A percentile compares a stretch with the other conserved stretches of the same genome.
Conservation (phyloP, 2,113 vertebrate genomes). For the Notiomystis cincta region DNA sequence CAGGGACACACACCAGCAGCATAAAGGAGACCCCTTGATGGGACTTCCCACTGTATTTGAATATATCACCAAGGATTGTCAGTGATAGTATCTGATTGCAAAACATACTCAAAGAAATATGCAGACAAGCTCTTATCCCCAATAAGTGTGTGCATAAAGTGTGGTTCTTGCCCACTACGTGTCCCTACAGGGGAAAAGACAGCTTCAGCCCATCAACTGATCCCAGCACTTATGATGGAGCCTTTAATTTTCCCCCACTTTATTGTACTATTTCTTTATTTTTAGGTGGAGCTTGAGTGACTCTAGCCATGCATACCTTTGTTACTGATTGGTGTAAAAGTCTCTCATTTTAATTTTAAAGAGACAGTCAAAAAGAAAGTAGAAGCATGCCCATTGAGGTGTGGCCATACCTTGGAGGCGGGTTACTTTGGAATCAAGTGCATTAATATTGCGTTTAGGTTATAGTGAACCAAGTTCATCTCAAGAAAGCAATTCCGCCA, state of each 20-base stretch:
- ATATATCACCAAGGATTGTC: rapidly evolving
- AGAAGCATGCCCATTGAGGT: not conserved
- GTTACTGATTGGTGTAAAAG: not conserved
- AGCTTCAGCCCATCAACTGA: not conserved
- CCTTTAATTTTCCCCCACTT: not conserved
- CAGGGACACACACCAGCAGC: not conserved
- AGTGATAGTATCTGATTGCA: not conserved
- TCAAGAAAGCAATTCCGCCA: not conserved
- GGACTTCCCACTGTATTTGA: not conserved
- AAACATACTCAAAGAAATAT: not conserved
- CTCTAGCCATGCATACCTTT: not conserved
- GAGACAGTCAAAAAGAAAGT: not conserved
- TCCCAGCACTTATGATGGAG: rapidly evolving
- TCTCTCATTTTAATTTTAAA: not conserved
- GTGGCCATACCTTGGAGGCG: rapidly evolving
- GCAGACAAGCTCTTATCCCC: not conserved
- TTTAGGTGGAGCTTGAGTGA: not conserved
- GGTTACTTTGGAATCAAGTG: not conserved
- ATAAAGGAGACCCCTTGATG: not conserved
- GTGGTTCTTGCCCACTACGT: not conserved
- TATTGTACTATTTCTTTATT: not conserved
- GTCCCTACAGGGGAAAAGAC: not conserved
- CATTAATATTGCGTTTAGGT: not conserved
- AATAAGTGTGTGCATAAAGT: not conserved
- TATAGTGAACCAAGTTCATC: not conserved